These are phyloP conservation scores for Amiota communis DNA, from an alignment of 2,888 invertebrate genomes.

Conservation along the genomic window DNA sequence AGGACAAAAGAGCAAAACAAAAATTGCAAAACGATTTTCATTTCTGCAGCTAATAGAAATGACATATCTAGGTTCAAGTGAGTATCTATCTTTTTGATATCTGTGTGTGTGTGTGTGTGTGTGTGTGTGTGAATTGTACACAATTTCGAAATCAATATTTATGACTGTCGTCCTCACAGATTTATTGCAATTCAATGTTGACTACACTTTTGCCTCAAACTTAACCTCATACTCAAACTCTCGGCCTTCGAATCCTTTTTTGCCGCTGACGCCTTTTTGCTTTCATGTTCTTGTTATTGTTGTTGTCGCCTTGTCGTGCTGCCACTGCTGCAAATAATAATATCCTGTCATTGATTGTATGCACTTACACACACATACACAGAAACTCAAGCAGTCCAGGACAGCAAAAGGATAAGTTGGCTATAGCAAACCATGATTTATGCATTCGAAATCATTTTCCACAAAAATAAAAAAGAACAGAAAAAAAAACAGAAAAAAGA, in stretches of 20 bases:
- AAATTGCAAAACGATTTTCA: constrained; percentile 64
- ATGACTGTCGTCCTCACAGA: constrained; percentile 59
- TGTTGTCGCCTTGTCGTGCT: constrained; percentile 45
- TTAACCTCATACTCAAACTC: too few species aligned
- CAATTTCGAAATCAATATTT: constrained; percentile 65
- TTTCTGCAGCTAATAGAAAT: constrained; percentile 65
- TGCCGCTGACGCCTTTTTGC: constrained; percentile 20
- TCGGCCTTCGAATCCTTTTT: neutral
- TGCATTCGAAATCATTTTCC: too few species aligned
- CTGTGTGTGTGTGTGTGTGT: neutral
- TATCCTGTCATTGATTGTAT: constrained; percentile 48
- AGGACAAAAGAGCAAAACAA: constrained; percentile 58
- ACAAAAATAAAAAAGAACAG: too few species aligned
- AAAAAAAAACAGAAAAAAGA: neutral
- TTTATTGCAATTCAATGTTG: constrained; percentile 53
- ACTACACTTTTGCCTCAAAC: constrained; percentile 10
- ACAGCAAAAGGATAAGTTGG: too few species aligned
- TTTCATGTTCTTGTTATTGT: constrained; percentile 44
- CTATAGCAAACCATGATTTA: too few species aligned
- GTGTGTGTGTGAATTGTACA: constrained; percentile 29
- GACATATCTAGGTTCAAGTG: constrained; percentile 53
- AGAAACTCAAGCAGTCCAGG: too few species aligned
- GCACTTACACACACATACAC: neutral
- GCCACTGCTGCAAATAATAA: constrained; percentile 57
- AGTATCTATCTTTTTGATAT: constrained; percentile 39